Conservation (phyloP, 2,888 invertebrate genomes). For the Chrysopilus asiliformis region DNA sequence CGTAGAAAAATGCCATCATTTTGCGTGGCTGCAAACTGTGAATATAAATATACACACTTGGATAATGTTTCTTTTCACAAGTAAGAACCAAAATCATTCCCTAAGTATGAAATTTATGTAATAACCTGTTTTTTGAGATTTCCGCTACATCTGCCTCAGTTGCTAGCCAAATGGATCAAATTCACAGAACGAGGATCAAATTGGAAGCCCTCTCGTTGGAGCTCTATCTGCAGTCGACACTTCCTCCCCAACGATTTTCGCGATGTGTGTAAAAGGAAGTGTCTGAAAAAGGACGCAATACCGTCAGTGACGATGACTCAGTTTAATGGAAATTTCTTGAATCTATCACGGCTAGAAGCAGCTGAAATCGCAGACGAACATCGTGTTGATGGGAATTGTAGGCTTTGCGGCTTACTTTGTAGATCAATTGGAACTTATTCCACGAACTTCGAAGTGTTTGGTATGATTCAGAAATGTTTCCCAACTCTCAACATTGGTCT, state of each 20-base stretch:
- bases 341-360: too few species aligned
- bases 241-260: conserved; percentile 30
- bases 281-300: conserved; percentile 29
- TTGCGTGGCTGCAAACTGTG: conserved; percentile 31
- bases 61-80: conserved; percentile 34
- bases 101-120: not conserved
- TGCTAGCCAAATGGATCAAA: conserved; percentile 30
- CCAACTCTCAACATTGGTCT: conserved; percentile 32
- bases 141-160: conserved; percentile 25
- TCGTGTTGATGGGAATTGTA: conserved; percentile 19
- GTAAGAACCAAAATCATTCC: conserved; percentile 17
- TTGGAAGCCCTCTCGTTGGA: conserved; percentile 35
- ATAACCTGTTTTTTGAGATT: conserved; percentile 23
- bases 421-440: conserved; percentile 11
- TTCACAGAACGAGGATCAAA: conserved; percentile 27
- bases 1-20: conserved; percentile 33
- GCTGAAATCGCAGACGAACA: conserved; percentile 4
- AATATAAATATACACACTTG: conserved; percentile 30
- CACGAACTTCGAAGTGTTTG: conserved; percentile 29
- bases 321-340: conserved; percentile 9
- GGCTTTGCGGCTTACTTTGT: conserved; percentile 26
- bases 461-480: conserved; percentile 33
- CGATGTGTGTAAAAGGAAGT: conserved; percentile 25
- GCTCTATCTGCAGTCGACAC: conserved; percentile 33
- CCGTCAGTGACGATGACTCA: conserved; percentile 18